Conservation (phyloP, 2,797 vertebrate species). For the Poecilia gillii region DNA sequence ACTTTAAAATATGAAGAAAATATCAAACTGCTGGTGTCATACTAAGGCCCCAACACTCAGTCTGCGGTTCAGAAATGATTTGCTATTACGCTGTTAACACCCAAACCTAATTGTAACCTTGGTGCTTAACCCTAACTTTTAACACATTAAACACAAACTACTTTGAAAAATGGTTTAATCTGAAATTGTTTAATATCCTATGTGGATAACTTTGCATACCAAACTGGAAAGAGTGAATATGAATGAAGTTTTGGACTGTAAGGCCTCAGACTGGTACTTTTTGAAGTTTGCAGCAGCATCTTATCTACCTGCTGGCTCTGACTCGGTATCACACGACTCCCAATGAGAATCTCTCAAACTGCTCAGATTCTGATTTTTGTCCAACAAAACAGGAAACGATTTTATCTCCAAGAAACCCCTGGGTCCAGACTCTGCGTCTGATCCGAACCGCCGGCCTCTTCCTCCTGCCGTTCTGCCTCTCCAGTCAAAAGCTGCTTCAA, state of each 20-base stretch:
- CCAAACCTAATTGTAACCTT: not conserved
- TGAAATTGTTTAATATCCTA: not conserved
- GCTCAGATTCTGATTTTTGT: not conserved
- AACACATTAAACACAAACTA: not conserved
- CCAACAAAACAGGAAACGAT: not conserved
- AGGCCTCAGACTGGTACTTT: not conserved
- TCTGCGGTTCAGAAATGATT: not conserved
- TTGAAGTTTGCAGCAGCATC: not conserved
- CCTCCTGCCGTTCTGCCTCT: constrained; percentile 9
- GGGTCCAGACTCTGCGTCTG: not conserved
- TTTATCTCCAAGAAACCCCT: not conserved
- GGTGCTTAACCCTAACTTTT: not conserved
- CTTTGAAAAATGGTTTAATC: not conserved
- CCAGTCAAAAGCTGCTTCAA: constrained; percentile 52
- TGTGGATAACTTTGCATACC: not conserved
- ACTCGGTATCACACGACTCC: not conserved
- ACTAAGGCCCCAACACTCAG: not conserved
- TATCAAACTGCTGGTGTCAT: not conserved
- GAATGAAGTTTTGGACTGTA: not conserved
- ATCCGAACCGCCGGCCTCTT: constrained; percentile 9
- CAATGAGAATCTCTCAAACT: not conserved
- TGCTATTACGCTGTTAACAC: not conserved
- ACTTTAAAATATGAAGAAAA: not conserved
- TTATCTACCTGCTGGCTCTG: too few species aligned
- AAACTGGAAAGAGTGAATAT: not conserved